phyloP scores from a whole-genome alignment of 2,113 vertebrate species.

The Murina feae region DNA sequence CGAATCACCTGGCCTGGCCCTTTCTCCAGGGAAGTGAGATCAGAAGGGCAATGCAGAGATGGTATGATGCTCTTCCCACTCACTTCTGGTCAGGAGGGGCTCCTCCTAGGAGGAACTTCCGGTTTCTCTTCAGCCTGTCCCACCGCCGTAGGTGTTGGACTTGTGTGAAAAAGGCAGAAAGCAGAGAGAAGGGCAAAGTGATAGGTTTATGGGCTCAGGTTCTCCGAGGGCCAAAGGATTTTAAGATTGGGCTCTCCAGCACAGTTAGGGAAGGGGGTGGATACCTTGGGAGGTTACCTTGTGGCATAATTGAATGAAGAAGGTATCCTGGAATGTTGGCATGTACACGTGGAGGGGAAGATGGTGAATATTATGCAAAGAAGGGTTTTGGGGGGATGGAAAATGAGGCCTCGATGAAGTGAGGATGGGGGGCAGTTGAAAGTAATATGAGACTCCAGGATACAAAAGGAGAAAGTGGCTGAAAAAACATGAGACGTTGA shows the following conservation, averaged over 20 bases:
- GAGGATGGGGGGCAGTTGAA: not conserved
- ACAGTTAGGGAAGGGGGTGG: not conserved
- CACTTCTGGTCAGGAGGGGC: constrained; percentile 5
- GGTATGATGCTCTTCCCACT: not conserved
- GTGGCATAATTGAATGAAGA: not conserved
- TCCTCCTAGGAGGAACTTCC: not conserved
- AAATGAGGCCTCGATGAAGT: not conserved
- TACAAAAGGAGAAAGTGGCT: not conserved
- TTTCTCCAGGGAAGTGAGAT: constrained; percentile 3
- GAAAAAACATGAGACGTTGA: not conserved
- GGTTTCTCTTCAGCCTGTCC: constrained; percentile 26
- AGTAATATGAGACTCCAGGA: not conserved
- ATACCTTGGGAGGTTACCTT: not conserved
- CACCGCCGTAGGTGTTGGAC: not conserved
- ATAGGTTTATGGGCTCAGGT: not conserved
- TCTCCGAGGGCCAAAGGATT: not conserved
- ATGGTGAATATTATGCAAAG: not conserved
- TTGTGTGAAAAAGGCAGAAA: not conserved
- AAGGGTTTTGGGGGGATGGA: not conserved
- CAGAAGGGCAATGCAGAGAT: not conserved
- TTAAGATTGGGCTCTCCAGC: not conserved
- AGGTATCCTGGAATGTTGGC: not conserved
- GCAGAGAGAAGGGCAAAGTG: not conserved
- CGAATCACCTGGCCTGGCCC: not conserved
- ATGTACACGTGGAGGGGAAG: not conserved